Conservation (phyloP, 2,888 invertebrate genomes). For the Cephus pygmeus region DNA sequence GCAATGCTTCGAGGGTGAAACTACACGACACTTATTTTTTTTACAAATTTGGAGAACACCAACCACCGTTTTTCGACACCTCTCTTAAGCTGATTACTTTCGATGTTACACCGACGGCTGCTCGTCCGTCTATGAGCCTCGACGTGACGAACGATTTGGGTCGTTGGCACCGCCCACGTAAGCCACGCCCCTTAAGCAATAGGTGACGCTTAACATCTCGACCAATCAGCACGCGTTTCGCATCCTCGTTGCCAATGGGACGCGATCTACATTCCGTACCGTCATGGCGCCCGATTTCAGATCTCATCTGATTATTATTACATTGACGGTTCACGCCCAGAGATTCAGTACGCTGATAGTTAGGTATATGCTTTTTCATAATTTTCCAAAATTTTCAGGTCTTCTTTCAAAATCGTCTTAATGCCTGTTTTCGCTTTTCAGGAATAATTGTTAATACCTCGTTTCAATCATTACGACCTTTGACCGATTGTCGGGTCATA, state of each 20-base stretch:
- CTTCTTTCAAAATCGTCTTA: neutral
- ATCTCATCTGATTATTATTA: neutral
- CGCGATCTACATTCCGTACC: constrained; percentile 2
- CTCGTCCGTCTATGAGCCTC: constrained; percentile 33
- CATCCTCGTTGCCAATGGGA: constrained; percentile 11
- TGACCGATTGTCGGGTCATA: neutral
- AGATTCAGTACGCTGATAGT: neutral
- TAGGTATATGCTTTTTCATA: neutral
- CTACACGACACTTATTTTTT: neutral
- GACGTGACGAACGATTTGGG: constrained; percentile 26
- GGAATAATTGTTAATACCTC: neutral
- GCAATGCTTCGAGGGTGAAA: neutral
- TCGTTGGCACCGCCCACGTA: constrained; percentile 41
- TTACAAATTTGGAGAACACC: neutral
- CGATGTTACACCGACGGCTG: constrained; percentile 45
- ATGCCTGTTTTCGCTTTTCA: neutral
- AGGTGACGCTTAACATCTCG: constrained; percentile 15
- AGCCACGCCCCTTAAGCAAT: constrained; percentile 26
- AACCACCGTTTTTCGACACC: neutral
- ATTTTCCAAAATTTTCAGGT: neutral
- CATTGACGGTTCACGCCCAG: neutral
- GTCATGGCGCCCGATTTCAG: constrained; percentile 44
- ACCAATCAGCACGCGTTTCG: constrained; percentile 17
- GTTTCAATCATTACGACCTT: neutral
- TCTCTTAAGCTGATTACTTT: neutral